phyloP scores from a whole-genome alignment of 2,888 invertebrate species.

The Drosophila prolongata region DNA sequence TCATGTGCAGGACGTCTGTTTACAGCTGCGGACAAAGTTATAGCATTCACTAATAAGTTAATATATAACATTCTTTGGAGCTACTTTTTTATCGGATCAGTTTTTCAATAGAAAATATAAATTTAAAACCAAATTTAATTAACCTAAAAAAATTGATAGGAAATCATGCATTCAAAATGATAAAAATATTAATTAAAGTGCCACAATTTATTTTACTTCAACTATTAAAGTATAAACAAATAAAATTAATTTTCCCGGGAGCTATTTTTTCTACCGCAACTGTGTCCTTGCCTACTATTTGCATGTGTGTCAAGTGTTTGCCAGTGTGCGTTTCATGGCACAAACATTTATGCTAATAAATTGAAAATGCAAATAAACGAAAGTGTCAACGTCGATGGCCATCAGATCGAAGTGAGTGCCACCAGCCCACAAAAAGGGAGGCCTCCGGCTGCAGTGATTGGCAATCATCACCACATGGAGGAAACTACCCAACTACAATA shows the following conservation, averaged over 20 bases:
- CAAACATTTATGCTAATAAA: conserved; percentile 75
- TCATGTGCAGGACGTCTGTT: conserved; percentile 28
- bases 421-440: background rate
- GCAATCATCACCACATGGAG: conserved; percentile 42
- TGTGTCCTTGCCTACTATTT: conserved; percentile 32
- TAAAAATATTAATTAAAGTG: too few relatives aligned
- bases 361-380: conserved; percentile 78
- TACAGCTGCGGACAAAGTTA: background rate
- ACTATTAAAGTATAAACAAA: too few relatives aligned
- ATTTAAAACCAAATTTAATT: too few relatives aligned
- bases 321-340: conserved; percentile 61
- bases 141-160: too few relatives aligned
- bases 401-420: conserved; percentile 46
- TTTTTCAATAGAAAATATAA: too few relatives aligned
- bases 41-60: background rate
- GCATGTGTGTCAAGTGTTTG: conserved; percentile 72
- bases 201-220: too few relatives aligned
- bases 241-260: accelerated
- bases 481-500: conserved; percentile 2
- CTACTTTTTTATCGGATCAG: too few relatives aligned
- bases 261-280: background rate
- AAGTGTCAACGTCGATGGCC: conserved; percentile 63
- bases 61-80: too few relatives aligned
- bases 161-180: too few relatives aligned
- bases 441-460: conserved; percentile 46